These are phyloP conservation scores for Phengaris alcon DNA, from an alignment of 2,888 invertebrate species.

Conservation along the genomic window DNA sequence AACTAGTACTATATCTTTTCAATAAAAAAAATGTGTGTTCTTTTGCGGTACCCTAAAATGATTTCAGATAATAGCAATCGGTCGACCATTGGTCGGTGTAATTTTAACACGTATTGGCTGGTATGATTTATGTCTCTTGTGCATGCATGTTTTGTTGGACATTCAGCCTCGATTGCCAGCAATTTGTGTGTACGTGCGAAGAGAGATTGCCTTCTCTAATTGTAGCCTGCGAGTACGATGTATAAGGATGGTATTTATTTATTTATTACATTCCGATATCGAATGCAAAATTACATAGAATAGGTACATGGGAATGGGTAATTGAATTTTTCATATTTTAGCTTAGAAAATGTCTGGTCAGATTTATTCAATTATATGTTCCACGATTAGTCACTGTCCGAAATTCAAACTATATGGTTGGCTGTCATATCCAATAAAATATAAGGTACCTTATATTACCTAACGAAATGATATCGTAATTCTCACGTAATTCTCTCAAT, in stretches of 20 bases:
- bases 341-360: background rate
- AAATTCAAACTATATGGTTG: background rate
- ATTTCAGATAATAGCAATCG: slow-evolving; percentile 11
- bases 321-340: background rate
- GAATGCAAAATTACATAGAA: slow-evolving; percentile 9
- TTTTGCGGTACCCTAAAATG: background rate
- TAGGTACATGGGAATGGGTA: background rate
- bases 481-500: too few relatives aligned
- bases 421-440: background rate
- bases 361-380: background rate
- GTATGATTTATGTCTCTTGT: slow-evolving; percentile 26
- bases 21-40: background rate
- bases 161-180: slow-evolving; percentile 49
- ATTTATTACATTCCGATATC: slow-evolving; percentile 24
- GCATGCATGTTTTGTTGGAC: slow-evolving; percentile 29
- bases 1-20: background rate
- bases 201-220: slow-evolving; percentile 66
- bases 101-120: slow-evolving; percentile 24
- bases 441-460: background rate
- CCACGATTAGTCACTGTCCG: background rate
- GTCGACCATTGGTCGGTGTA: slow-evolving; percentile 15
- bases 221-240: slow-evolving; percentile 44
- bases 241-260: slow-evolving; percentile 35
- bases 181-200: slow-evolving; percentile 75
- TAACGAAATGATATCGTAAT: slow-evolving; percentile 18